phyloP scores from a whole-genome alignment of 2,888 invertebrate species.

The Sipha maydis region DNA sequence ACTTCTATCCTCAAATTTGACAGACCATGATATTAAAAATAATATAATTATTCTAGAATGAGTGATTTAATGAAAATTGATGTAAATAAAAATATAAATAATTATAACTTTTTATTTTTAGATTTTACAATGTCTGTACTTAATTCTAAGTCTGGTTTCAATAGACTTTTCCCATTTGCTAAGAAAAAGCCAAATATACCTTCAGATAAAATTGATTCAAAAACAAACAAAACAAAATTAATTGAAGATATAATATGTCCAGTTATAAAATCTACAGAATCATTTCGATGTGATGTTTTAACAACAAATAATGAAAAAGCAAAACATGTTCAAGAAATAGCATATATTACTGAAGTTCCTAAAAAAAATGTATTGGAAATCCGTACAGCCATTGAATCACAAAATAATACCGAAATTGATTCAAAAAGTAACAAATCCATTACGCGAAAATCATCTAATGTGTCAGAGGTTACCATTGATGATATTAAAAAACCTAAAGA shows the following conservation, averaged over 20 bases:
- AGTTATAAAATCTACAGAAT: constrained; percentile 8
- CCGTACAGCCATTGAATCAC: not conserved
- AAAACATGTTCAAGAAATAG: constrained; percentile 14
- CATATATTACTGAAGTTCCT: not conserved
- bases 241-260: constrained; percentile 19
- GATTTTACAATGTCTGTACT: constrained; percentile 27
- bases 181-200: constrained; percentile 59
- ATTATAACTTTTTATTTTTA: not conserved
- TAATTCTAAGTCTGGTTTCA: constrained; percentile 32
- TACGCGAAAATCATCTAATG: constrained; percentile 25
- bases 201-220: constrained; percentile 48
- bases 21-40: too few relatives aligned
- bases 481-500: constrained; percentile 58
- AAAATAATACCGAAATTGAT: not conserved
- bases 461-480: constrained; percentile 21
- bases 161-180: constrained; percentile 54
- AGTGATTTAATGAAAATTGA: too few relatives aligned
- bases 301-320: constrained; percentile 48
- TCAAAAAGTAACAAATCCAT: constrained; percentile 10
- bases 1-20: too few relatives aligned
- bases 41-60: too few relatives aligned
- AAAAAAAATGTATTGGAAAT: not conserved
- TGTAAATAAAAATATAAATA: not conserved
- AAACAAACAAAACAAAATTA: constrained; percentile 16
- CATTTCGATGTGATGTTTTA: constrained; percentile 24